Base-by-base conservation (phyloP, 2,797 vertebrate species). In the Tapirus indicus region DNA sequence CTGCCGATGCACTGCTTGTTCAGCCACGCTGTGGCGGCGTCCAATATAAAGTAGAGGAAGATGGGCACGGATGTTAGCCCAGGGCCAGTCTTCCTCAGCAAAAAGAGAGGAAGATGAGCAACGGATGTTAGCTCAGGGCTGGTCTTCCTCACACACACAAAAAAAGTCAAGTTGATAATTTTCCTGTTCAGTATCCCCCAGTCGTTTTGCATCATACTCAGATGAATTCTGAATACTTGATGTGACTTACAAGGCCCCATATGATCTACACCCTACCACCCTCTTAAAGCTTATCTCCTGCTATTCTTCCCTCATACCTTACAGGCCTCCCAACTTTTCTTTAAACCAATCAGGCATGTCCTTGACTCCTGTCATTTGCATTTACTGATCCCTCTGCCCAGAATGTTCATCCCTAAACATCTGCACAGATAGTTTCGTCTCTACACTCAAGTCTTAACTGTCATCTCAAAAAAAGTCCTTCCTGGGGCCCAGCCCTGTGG, bases 281-380 rank as follows among this genome's bases (percentile, higher is more conserved):
- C 5, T 44, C 20, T 52, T 72, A 9, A 14, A 35, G 5, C 23
- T n/a, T 32, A 66, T 32, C n/a, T 14, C 11, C 35, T 66, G 4
- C n/a, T 49, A 2, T 58, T 44, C 72, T 25, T 44, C 3, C 25
- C 17, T 71, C n/a, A 27, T 16, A 20, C 25, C 41, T 21, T 20
- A 3, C 0, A 0, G 29, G 12, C 21, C 27, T 41, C 3, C 27
- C 13, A 38, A 21, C 11, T 8, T n/a, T 29, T 38, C 71, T 54
- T 47, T 44, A 32, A 78, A 56, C 16, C 25, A 49, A 32, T 16
- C 18, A 56, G 64, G 27, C 6, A 38, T 7, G 20, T 2, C 21
- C 21, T 82, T 25, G 71, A 77, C 60, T 83, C 4, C 0, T 0
- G 17, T 35, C n/a, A 44, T 62, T 71, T 71, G 27, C 21, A 21